Evolutionary conservation across 2,797 vertebrate species (phyloP).

Genomic region (Psittacula echo): DNA sequence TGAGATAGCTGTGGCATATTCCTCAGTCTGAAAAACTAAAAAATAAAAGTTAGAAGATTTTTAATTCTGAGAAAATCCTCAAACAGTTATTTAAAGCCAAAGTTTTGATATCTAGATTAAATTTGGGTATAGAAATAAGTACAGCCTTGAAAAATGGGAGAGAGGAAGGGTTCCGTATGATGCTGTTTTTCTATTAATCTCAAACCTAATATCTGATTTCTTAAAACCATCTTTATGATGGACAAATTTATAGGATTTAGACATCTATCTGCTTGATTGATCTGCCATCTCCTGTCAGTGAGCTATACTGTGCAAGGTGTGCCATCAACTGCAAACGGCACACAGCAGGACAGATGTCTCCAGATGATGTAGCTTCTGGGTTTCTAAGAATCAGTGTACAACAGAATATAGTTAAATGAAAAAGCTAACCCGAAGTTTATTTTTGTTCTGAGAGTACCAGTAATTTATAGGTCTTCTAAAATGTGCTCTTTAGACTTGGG

Average conservation of each 20-base stretch:
- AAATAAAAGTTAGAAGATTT: fast-evolving
- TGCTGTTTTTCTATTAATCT: background rate
- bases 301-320: background rate
- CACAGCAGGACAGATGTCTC: background rate
- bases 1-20: background rate
- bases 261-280: background rate
- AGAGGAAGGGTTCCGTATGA: background rate
- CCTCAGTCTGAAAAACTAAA: background rate
- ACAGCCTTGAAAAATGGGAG: background rate
- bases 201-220: background rate
- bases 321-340: background rate
- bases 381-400: fast-evolving
- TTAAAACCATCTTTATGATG: background rate
- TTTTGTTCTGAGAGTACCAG: background rate
- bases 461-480: background rate
- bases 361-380: background rate
- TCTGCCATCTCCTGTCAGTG: background rate
- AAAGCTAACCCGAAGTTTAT: background rate
- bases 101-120: background rate
- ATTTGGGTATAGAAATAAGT: background rate
- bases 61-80: background rate
- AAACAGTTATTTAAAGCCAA: background rate
- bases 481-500: background rate
- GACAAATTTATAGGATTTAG: background rate
- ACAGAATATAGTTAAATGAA: background rate